These are phyloP conservation scores for Antheraea yamamai DNA, from an alignment of 2,888 invertebrate species.

Conservation along the genomic window DNA sequence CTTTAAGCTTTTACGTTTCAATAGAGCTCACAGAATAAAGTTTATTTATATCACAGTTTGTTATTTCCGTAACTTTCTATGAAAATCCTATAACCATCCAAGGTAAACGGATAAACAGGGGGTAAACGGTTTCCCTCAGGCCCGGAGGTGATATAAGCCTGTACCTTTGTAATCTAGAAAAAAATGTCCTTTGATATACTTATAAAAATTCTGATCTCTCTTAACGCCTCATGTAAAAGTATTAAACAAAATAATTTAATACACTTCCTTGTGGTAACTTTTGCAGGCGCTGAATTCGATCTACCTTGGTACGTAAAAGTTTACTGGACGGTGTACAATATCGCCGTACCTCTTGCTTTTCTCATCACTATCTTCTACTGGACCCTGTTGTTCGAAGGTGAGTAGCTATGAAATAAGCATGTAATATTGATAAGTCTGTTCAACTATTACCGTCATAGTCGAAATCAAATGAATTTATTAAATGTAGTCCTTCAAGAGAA, in stretches of 20 bases:
- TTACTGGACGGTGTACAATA: slow-evolving; percentile 72
- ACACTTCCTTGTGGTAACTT: slow-evolving; percentile 24
- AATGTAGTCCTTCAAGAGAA: too few species aligned
- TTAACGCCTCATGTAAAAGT: neutral
- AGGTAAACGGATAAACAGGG: too few species aligned
- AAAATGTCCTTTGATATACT: neutral
- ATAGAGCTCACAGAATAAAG: too few species aligned
- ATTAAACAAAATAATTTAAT: neutral
- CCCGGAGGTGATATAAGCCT: too few species aligned
- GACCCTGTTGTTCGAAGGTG: slow-evolving; percentile 68
- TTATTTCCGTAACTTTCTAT: too few species aligned
- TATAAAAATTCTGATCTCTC: neutral
- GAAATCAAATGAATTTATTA: neutral
- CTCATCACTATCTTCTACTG: slow-evolving; percentile 77
- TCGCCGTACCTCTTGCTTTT: slow-evolving; percentile 65
- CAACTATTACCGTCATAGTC: neutral
- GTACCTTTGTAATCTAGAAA: neutral
- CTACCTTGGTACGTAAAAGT: slow-evolving; percentile 72
- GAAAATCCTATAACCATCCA: too few species aligned
- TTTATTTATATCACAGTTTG: too few species aligned
- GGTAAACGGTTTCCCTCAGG: too few species aligned
- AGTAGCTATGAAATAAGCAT: slow-evolving; percentile 21
- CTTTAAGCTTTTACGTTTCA: too few species aligned
- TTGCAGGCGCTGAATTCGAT: slow-evolving; percentile 59
- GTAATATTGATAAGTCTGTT: neutral